Evolutionary conservation across 2,113 vertebrate genomes (phyloP), one percentile per base, ranked within the genome.

Genomic region (Tetraodon nigroviridis): DNA sequence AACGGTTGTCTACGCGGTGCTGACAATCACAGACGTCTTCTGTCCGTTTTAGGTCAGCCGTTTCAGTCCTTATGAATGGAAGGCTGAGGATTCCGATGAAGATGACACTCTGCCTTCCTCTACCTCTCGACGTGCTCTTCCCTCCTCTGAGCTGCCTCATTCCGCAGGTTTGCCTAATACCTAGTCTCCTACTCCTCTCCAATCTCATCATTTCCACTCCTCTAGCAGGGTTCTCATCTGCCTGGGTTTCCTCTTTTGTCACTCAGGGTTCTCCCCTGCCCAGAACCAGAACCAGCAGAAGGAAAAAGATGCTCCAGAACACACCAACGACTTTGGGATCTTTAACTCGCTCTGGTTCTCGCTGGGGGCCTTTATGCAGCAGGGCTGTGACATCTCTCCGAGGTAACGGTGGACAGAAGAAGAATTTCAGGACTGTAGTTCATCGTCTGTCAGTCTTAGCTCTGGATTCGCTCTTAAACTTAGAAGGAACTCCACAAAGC

Each of bases 281-380:
- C 92, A 93, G 69, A 78, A 51, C 62, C 92, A 94, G 72, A 82
- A 65, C 58, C 84, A 80, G 1, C 92, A 94, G 82, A 93, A 95
- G 59, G 86, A 87, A 12, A 86, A 86, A 47, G 89, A 89, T 19
- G 49, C 19, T 20, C 84, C 83, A 1, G 90, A 91, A 57, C 75
- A 90, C 85, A 92, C 90, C 3, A 98, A 98, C 51, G 96, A 99
- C 80, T 99, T 99, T 87, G 95, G 97, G 37, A 99, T 99, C 90
- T 99, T 99, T 76, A 99, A 99, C 81, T 98, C 95, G 37, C 90
- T 99, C 19, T 99, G 97, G 97, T 99, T 98, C 83, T 98, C 96
- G 1, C 85, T 99, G 3, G 97, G 97, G 59, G 97, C 97, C 63
- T 99, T 99, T 80, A 99, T 99, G 97, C 97, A 99, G 83, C 97